Percentiles rank a stretch among this genome's conserved stretches.
Evolutionary conservation across 1,140 invertebrate species (phyloP).

Genomic region (Drosophila kanapiae): DNA sequence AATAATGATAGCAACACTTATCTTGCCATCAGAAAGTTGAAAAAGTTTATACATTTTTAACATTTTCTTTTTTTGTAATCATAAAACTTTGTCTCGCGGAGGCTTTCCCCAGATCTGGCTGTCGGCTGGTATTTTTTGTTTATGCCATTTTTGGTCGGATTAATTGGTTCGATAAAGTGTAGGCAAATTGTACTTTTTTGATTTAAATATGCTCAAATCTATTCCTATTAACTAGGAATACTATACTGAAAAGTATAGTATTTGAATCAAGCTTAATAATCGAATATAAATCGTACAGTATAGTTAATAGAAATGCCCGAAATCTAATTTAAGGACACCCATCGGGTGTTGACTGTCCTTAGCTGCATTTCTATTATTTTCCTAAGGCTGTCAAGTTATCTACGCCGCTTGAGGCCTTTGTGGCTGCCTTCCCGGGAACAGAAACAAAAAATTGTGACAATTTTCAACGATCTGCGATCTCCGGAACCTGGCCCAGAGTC

Average conservation of each 20-base stretch:
- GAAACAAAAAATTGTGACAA: conserved; percentile 62
- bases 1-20: conserved; percentile 72
- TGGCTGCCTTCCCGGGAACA: conserved; percentile 53
- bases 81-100: conserved; percentile 65
- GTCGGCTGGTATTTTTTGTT: conserved; percentile 29
- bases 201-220: not conserved
- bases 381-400: conserved; percentile 70
- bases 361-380: conserved; percentile 54
- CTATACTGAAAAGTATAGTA: too few relatives aligned
- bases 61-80: conserved; percentile 45
- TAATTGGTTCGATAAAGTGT: conserved; percentile 9
- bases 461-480: conserved; percentile 32
- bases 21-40: conserved; percentile 80
- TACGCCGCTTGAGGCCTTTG: conserved; percentile 65
- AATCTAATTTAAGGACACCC: conserved; percentile 27
- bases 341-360: conserved; percentile 34
- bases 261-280: not conserved
- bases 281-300: too few relatives aligned
- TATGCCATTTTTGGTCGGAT: not conserved
- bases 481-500: conserved; percentile 15
- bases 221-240: not conserved
- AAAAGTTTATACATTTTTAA: conserved; percentile 67
- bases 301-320: conserved; percentile 13
- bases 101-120: conserved; percentile 43
- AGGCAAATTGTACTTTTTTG: not conserved